Evolutionary conservation across 1,140 invertebrate genomes (phyloP).

Genomic region (Cydia splendana): DNA sequence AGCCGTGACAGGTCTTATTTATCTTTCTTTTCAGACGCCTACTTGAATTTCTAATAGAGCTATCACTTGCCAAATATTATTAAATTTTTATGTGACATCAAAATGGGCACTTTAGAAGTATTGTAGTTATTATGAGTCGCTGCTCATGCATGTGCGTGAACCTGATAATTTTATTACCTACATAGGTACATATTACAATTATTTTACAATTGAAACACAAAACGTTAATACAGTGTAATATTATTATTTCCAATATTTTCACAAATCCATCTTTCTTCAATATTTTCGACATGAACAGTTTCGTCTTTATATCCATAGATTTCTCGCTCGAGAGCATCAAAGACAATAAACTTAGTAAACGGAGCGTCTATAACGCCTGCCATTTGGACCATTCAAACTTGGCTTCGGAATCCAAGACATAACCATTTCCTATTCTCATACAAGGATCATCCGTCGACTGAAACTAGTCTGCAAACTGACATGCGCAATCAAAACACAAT

Average conservation of each 20-base stretch:
- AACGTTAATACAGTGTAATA: too few species aligned
- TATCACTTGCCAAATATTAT: slow-evolving; percentile 6
- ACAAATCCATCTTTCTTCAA: slow-evolving; percentile 18
- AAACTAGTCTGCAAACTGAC: slow-evolving; percentile 68
- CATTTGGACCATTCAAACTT: slow-evolving; percentile 61
- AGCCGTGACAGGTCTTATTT: slow-evolving; percentile 28
- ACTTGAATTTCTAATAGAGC: slow-evolving; percentile 22
- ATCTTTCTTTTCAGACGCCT: slow-evolving; percentile 21
- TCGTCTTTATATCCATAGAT: slow-evolving; percentile 31
- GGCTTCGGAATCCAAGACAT: slow-evolving; percentile 60
- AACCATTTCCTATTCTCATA: slow-evolving; percentile 74
- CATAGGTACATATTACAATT: too few species aligned
- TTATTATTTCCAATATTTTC: too few species aligned
- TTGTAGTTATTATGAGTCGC: neutral
- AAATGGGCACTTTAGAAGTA: neutral
- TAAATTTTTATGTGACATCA: slow-evolving; percentile 7
- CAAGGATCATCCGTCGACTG: slow-evolving; percentile 55
- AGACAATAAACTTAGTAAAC: slow-evolving; percentile 62
- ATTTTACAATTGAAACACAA: too few species aligned
- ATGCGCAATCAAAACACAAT: slow-evolving; percentile 75
- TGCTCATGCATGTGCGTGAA: too few species aligned
- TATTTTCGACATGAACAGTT: neutral
- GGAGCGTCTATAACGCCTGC: slow-evolving; percentile 54
- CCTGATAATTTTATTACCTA: too few species aligned
- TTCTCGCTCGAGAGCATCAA: slow-evolving; percentile 36